Evolutionary conservation across 2,113 vertebrate genomes (phyloP).

Genomic region (Vombatus ursinus): DNA sequence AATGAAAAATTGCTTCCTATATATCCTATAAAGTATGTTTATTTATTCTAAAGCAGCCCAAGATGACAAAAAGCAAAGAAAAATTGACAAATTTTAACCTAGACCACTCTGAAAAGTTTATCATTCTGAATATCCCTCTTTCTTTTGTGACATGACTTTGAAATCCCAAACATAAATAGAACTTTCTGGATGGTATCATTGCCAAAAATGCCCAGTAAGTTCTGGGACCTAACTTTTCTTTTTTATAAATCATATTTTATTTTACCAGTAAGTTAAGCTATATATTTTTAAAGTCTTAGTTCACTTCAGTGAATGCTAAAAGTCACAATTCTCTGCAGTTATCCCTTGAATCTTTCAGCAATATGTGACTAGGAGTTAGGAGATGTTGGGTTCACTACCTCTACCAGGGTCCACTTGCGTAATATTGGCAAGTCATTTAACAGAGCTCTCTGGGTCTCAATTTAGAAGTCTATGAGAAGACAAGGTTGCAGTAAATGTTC

Average conservation of each 20-base stretch:
- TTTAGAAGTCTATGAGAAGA: neutral
- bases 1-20: conserved; percentile 39
- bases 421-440: neutral
- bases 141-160: conserved; percentile 53
- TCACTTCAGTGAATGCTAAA: neutral
- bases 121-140: conserved; percentile 10
- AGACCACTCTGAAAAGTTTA: conserved; percentile 34
- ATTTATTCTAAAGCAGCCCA: conserved; percentile 44
- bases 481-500: neutral
- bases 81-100: conserved; percentile 52
- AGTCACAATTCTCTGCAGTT: neutral
- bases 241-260: conserved; percentile 41
- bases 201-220: conserved; percentile 39
- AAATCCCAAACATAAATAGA: conserved; percentile 7
- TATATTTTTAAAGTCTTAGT: neutral
- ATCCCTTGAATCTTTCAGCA: neutral
- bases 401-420: neutral
- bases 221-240: neutral
- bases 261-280: rapidly evolving
- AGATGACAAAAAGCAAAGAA: conserved; percentile 31
- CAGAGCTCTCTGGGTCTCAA: neutral
- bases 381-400: neutral
- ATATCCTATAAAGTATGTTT: conserved; percentile 29
- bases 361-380: neutral
- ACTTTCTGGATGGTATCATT: conserved; percentile 44